Base-by-base conservation (phyloP, 2,113 vertebrate species). In the Edolisoma coerulescens region DNA sequence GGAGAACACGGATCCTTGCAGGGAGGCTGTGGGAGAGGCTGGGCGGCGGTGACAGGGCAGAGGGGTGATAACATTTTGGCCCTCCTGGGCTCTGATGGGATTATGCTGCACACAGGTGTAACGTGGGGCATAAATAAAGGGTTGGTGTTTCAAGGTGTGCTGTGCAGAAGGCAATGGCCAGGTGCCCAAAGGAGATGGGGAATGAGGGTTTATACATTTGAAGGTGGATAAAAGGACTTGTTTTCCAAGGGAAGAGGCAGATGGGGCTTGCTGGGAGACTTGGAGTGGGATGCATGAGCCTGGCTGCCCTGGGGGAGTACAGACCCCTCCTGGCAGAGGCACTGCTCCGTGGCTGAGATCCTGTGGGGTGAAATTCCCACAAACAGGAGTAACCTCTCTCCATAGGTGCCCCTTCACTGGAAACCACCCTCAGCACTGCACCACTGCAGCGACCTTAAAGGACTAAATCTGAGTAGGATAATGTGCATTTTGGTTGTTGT, bases 201-300 rank as follows among this genome's bases (percentile, higher is more conserved):
- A 44, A 32, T 2, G 49, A 89, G 81, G 39, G 5, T 84, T 81
- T 35, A 0, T 18, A 0, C 3, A 0, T 23, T 11, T 21, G 33
- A 23, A 49, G 57, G 53, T 54, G 56, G 63, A 13, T 53, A 6
- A 82, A 64, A 41, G 39, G 30, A 3, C 32, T 92, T 9, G 6
- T 4, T 74, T 85, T 70, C 49, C 42, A 47, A 64, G 54, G 65
- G 65, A 27, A 24, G 52, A 37, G 52, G 68, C 5, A 4, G 32
- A 6, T 78, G 68, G 47, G 41, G 33, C 20, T 64, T 73, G 61
- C 60, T 76, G 61, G 67, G 41, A 77, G 70, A 21, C 2, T n/a
- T 73, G 5, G 37, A 10, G 14, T 2, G 26, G 68, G 53, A 10
- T 1, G 54, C 41, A 3, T 0, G 4, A 61, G 73, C 23, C 53